These are phyloP conservation scores for Eilema sororculum DNA, from an alignment of 2,888 invertebrate genomes.

Conservation along the genomic window DNA sequence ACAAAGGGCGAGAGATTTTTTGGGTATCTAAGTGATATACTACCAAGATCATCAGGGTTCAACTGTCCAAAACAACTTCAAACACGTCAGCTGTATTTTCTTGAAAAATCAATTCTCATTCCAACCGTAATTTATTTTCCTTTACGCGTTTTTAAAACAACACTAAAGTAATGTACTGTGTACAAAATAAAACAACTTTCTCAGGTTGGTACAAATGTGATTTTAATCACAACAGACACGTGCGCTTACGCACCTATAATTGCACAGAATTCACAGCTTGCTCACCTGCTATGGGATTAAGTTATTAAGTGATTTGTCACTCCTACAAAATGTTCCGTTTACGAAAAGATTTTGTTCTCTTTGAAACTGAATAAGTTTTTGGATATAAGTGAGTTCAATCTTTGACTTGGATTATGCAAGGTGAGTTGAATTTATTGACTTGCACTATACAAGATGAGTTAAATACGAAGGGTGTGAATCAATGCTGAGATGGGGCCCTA, in stretches of 20 bases:
- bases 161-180: background rate
- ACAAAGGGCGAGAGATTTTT: too few species aligned
- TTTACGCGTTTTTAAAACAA: constrained; percentile 5
- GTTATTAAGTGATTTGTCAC: constrained; percentile 34
- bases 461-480: too few species aligned
- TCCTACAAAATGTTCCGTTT: constrained; percentile 22
- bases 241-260: constrained; percentile 32
- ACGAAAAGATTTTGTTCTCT: background rate
- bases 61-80: background rate
- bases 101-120: background rate
- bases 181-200: constrained; percentile 13
- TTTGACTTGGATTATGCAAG: background rate
- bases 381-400: too few species aligned
- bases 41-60: too few species aligned
- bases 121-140: background rate
- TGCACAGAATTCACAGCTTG: constrained; percentile 30
- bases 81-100: background rate
- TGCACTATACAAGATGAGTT: background rate
- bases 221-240: constrained; percentile 50
- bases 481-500: too few species aligned
- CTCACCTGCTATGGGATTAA: constrained; percentile 45
- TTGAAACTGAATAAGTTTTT: background rate
- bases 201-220: constrained; percentile 43
- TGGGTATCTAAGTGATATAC: too few species aligned
- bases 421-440: background rate